Base-by-base conservation (phyloP, 2,797 vertebrate species). In the Clarias pachynema region DNA sequence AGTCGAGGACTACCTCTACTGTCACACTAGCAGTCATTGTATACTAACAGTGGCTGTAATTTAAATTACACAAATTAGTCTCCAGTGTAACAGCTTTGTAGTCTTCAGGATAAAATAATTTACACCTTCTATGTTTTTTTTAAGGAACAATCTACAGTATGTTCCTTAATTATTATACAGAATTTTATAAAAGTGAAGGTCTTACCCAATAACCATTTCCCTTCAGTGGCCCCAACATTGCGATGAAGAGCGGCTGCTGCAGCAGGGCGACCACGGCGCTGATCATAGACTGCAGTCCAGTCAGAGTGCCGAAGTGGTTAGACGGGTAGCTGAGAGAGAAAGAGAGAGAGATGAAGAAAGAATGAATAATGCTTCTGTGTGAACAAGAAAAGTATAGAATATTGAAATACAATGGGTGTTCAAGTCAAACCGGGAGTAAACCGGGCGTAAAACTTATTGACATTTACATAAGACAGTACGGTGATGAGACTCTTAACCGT, bases 281-380 rank as follows among this genome's bases (percentile, higher is more conserved):
- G 91, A 97, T 94, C 92, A 97, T 95, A 4, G 97, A 98, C 94
- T 98, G 97, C 72, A 98, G 95, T 40, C 97, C 97, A 0, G 96
- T 98, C 90, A 98, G 92, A 0, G 97, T 97, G 34, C 97, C 97
- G 29, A 98, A 98, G 91, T 98, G 97, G 89, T 95, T 96, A 75
- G 97, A 96, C 0, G 97, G 97, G 85, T 97, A 98, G 79, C 97
- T 98, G 93, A 62, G 59, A 56, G 49, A 0, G 24, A 88, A 22
- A 82, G 18, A 57, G 79, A 65, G 18, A 40, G 22, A 60, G 59
- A 24, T 7, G n/a, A 26, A 56, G 6, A 12, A 5, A 57, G 29
- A 20, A 77, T 31, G 0, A 57, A 34, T 59, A 59, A 14, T 57
- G 26, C 49, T 56, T 56, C 16, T 18, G 15, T 18, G 3, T 18